These are phyloP conservation scores for Lampris megalopsis DNA, from an alignment of 2,113 vertebrate species.

Conservation along the genomic window DNA sequence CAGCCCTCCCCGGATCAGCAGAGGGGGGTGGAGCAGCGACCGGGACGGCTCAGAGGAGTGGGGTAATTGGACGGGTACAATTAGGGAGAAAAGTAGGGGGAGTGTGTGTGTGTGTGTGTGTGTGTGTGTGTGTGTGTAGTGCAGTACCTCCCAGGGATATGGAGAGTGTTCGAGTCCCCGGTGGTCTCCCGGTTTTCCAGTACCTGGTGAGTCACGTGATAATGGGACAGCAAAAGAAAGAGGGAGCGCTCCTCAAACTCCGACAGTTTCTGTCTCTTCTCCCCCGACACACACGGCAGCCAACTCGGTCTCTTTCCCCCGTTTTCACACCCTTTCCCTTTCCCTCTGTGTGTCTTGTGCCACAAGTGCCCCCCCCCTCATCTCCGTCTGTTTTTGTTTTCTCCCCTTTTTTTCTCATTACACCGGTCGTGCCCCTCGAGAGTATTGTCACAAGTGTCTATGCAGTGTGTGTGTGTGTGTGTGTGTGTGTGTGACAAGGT, in stretches of 20 bases:
- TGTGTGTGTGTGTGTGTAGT: conserved; percentile 40
- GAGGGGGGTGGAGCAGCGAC: too few relatives aligned
- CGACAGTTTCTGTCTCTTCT: background rate
- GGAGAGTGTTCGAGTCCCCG: conserved; percentile 41
- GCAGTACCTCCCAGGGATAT: conserved; percentile 14
- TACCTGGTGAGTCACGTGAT: conserved; percentile 21
- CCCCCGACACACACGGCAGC: too few relatives aligned
- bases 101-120: conserved; percentile 1
- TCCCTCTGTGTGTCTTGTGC: background rate
- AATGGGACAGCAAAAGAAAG: background rate
- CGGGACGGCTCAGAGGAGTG: too few relatives aligned
- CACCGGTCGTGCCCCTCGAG: conserved; percentile 10
- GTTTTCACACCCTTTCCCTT: background rate
- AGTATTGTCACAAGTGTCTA: conserved; percentile 51
- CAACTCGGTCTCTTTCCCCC: background rate
- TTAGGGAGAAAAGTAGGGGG: background rate
- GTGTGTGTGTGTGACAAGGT: conserved; percentile 47
- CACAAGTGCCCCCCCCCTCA: background rate
- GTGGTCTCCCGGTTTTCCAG: conserved; percentile 31
- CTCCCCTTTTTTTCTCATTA: background rate
- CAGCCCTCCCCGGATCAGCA: too few relatives aligned
- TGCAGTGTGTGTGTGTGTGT: conserved; percentile 6
- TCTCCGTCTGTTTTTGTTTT: background rate
- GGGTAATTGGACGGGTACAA: too few relatives aligned
- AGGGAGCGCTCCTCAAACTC: background rate